Base-by-base conservation (phyloP, 2,797 vertebrate species). In the Ctenosaura bakeri region DNA sequence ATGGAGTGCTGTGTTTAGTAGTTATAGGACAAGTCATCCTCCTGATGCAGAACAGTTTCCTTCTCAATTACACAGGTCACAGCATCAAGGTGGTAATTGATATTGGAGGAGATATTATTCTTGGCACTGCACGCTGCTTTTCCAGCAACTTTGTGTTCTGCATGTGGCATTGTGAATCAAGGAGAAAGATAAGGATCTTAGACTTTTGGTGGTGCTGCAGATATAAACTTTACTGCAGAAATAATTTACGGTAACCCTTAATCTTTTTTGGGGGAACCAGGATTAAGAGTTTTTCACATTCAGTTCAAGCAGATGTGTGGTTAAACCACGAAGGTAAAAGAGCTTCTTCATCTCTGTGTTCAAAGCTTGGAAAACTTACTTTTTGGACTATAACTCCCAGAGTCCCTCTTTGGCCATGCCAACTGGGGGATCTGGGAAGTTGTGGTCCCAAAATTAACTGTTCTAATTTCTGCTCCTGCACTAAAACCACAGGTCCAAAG, bases 91-190 rank as follows among this genome's bases (percentile, higher is more conserved):
- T 5, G 38, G 32, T 32, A 9, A 3, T 6, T 0, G 78, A 69
- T 1, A 26, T 9, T n/a, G 7, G 56, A 78, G 73, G 42, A 89
- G 62, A 42, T 50, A 54, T 76, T 78, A 88, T 71, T 59, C 29
- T 73, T 59, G 86, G 38, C 81, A 87, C 74, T n/a, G 16, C 50
- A 73, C 22, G 29, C 8, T 46, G 24, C 14, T 22, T 1, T 20
- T 20, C 6, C 38, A 24, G 88, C 0, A 0, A n/a, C 0, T 35
- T 71, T 0, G 0, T 2, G 4, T 6, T 89, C 38, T 50, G 20
- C 0, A 0, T 2, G 26, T 54, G 71, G 46, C 56, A 35, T 12
- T 1, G 7, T 71, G 64, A 77, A 62, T 32, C 6, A 8, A 26
- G 0, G 32, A 56, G 16, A 1, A 76, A 13, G 8, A 35, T 1